Evolutionary conservation across 2,888 invertebrate species (phyloP).

Genomic region (Cheilosia pagana): DNA sequence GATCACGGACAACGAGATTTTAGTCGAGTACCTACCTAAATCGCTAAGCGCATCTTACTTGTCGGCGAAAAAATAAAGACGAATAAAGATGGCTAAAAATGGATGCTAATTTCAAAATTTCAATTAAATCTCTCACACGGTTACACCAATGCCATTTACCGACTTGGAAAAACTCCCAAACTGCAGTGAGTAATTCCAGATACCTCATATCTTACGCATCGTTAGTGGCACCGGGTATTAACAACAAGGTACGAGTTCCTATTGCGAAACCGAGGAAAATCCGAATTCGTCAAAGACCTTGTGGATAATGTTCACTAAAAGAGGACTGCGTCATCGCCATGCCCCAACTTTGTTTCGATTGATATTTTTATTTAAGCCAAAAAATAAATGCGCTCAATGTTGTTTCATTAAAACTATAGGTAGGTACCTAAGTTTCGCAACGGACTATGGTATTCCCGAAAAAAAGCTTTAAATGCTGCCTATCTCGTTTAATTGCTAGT

Average conservation of each 20-base stretch:
- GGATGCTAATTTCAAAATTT: too few relatives aligned
- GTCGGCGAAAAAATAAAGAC: too few relatives aligned
- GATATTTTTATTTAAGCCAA: not conserved
- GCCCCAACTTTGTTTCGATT: not conserved
- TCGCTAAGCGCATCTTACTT: too few relatives aligned
- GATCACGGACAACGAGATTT: too few relatives aligned
- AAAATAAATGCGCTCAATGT: not conserved
- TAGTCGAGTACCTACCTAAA: too few relatives aligned
- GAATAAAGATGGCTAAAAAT: too few relatives aligned
- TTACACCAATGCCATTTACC: too few relatives aligned
- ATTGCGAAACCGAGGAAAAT: constrained; percentile 54
- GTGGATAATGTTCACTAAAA: constrained; percentile 5
- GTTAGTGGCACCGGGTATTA: constrained; percentile 8
- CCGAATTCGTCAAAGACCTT: constrained; percentile 50
- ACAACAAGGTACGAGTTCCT: constrained; percentile 3
- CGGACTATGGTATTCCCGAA: not conserved
- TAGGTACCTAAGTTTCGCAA: too few relatives aligned
- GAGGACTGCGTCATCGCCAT: constrained; percentile 12
- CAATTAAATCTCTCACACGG: too few relatives aligned
- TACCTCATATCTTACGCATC: constrained; percentile 36
- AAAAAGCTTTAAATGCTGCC: too few relatives aligned
- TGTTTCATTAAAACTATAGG: constrained; percentile 25
- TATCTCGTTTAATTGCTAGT: not conserved
- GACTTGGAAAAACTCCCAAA: too few relatives aligned
- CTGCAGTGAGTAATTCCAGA: not conserved